phyloP scores from a whole-genome alignment of 53 echinoderm and acorn worm species.

The Patiria pectinifera region DNA sequence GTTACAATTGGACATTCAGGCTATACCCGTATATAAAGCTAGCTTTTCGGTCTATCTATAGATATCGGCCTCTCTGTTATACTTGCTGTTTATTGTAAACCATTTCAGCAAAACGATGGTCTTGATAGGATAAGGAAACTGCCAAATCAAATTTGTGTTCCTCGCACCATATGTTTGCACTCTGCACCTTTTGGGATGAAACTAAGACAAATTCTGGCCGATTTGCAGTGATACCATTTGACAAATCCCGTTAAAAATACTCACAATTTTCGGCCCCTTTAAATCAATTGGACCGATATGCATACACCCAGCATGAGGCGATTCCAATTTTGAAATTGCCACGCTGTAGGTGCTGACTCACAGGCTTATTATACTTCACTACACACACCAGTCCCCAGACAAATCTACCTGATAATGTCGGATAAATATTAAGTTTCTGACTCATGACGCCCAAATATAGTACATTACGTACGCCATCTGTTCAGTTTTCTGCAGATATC shows the following conservation, averaged over 20 bases:
- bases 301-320: slow-evolving; percentile 10
- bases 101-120: not conserved
- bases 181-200: not conserved
- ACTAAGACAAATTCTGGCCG: not conserved
- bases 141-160: not conserved
- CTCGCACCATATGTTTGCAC: not conserved
- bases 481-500: not conserved
- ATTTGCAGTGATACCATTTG: not conserved
- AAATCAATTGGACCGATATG: not conserved
- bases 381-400: slow-evolving; percentile 14
- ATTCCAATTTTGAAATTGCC: slow-evolving; percentile 50
- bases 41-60: too few relatives aligned
- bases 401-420: not conserved
- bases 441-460: slow-evolving; percentile 22
- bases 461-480: slow-evolving; percentile 52
- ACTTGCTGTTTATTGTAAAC: not conserved
- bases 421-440: slow-evolving; percentile 58
- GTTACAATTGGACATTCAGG: too few relatives aligned
- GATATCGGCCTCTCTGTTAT: too few relatives aligned
- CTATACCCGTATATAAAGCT: too few relatives aligned
- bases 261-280: not conserved
- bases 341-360: slow-evolving; percentile 42
- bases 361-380: slow-evolving; percentile 6
- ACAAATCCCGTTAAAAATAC: slow-evolving; percentile 10
- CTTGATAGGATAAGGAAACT: not conserved